Conservation (phyloP, 2,113 vertebrate species). For the Passerina amoena region DNA sequence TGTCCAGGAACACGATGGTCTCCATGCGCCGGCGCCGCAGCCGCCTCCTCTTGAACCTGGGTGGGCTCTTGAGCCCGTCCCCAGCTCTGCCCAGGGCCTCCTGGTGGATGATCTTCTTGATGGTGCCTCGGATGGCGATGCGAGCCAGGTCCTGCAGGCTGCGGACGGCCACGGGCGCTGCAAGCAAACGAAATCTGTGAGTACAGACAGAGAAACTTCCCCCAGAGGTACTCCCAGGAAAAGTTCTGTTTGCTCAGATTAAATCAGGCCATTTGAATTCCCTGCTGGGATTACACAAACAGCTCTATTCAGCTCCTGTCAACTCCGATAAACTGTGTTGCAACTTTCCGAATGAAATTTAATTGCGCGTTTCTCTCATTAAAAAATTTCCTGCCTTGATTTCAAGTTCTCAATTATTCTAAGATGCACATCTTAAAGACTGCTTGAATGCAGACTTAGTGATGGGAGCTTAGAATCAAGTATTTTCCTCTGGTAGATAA, state of each 20-base stretch:
- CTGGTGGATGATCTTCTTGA: conserved; percentile 78
- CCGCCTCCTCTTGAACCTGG: conserved; percentile 85
- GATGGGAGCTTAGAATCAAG: neutral
- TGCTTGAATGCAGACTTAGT: neutral
- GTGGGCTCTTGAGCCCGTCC: conserved; percentile 75
- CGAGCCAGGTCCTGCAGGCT: conserved; percentile 91
- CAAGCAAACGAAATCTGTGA: neutral
- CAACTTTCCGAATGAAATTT: neutral
- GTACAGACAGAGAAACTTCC: neutral
- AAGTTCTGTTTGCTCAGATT: neutral
- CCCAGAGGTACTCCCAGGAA: neutral
- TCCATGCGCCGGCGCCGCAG: conserved; percentile 88
- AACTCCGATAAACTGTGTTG: neutral
- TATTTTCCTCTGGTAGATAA: neutral
- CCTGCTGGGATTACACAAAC: neutral
- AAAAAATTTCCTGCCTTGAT: neutral
- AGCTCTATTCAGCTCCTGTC: conserved; percentile 47
- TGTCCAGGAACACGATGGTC: conserved; percentile 87
- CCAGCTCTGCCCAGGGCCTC: conserved; percentile 56
- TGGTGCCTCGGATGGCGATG: conserved; percentile 89
- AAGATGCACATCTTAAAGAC: neutral
- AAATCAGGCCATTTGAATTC: neutral
- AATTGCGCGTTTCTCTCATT: conserved; percentile 20
- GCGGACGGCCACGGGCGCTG: conserved; percentile 88
- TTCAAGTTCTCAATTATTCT: neutral